Conservation (phyloP, 2,888 invertebrate species). For the Ferrisia virgata region DNA sequence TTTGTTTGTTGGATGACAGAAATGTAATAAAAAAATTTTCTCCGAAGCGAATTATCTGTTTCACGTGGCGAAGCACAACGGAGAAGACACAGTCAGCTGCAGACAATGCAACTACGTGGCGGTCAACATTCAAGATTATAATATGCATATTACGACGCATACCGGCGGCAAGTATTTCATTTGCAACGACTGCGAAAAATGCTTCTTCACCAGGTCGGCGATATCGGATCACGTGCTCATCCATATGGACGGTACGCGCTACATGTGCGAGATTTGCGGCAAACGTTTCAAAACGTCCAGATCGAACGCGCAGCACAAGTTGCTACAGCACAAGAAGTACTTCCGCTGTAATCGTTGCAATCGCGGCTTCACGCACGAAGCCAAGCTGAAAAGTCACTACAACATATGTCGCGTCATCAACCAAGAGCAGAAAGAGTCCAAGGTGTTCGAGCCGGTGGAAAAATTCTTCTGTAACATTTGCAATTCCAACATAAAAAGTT, state of each 20-base stretch:
- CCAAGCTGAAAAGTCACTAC: conserved; percentile 34
- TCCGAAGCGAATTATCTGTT: conserved; percentile 35
- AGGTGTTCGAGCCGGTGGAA: conserved; percentile 38
- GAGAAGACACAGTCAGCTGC: conserved; percentile 21
- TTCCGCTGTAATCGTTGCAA: conserved; percentile 40
- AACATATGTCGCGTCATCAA: conserved; percentile 38
- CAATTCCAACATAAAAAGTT: conserved; percentile 41
- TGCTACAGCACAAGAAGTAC: conserved; percentile 43
- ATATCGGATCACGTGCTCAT: conserved; percentile 44
- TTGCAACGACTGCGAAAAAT: conserved; percentile 43
- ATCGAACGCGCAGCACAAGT: conserved; percentile 41
- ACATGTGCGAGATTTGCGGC: conserved; percentile 45
- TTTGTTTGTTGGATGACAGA: background rate
- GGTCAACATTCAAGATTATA: conserved; percentile 22
- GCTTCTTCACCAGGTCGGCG: conserved; percentile 40
- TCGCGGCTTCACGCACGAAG: conserved; percentile 41
- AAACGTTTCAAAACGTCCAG: conserved; percentile 44
- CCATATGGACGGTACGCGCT: conserved; percentile 44
- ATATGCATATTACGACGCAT: conserved; percentile 33
- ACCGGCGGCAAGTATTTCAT: conserved; percentile 43
- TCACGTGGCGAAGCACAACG: conserved; percentile 39
- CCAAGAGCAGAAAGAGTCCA: conserved; percentile 19
- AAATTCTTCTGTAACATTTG: conserved; percentile 41
- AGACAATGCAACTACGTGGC: conserved; percentile 37
- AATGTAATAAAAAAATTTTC: conserved; percentile 41